These are phyloP conservation scores for Pseudochromis fuscus DNA, from an alignment of 2,797 vertebrate genomes.

Conservation along the genomic window DNA sequence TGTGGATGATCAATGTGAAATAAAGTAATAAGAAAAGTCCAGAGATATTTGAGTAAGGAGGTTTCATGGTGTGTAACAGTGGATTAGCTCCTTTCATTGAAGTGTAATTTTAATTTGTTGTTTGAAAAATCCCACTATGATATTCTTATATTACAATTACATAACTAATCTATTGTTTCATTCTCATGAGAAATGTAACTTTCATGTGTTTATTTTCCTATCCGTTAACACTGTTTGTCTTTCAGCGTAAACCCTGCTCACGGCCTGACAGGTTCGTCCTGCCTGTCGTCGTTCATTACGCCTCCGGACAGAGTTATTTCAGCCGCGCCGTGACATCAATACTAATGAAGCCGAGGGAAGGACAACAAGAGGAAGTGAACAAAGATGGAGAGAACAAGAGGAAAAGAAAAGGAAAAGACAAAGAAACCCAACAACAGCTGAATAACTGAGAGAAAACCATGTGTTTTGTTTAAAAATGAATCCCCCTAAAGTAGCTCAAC, in stretches of 20 bases:
- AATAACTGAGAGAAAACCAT: too few species aligned
- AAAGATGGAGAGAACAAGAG: constrained; percentile 7
- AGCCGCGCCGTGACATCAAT: constrained; percentile 65
- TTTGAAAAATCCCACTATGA: too few species aligned
- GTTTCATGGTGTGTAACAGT: too few species aligned
- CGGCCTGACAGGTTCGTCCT: constrained; percentile 52
- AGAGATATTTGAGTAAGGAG: too few species aligned
- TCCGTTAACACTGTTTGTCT: constrained; percentile 40
- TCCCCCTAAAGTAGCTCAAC: too few species aligned
- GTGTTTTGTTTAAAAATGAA: background rate
- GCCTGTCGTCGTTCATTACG: constrained; percentile 63
- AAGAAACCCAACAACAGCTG: background rate
- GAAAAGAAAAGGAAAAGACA: constrained; percentile 12
- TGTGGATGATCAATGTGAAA: too few species aligned
- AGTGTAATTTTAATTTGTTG: too few species aligned
- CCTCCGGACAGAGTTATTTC: constrained; percentile 70
- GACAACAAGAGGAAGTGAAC: background rate
- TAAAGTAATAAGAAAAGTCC: too few species aligned
- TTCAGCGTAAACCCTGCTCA: constrained; percentile 34
- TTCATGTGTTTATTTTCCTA: constrained; percentile 15
- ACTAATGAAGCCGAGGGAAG: constrained; percentile 61
- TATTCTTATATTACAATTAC: too few species aligned
- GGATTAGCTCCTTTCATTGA: too few species aligned
- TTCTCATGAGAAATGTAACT: constrained; percentile 3
- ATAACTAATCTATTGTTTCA: too few species aligned